Percentiles rank a stretch among this genome's conserved stretches.
Evolutionary conservation across 2,113 vertebrate species (phyloP).

Genomic region (Nestor notabilis): DNA sequence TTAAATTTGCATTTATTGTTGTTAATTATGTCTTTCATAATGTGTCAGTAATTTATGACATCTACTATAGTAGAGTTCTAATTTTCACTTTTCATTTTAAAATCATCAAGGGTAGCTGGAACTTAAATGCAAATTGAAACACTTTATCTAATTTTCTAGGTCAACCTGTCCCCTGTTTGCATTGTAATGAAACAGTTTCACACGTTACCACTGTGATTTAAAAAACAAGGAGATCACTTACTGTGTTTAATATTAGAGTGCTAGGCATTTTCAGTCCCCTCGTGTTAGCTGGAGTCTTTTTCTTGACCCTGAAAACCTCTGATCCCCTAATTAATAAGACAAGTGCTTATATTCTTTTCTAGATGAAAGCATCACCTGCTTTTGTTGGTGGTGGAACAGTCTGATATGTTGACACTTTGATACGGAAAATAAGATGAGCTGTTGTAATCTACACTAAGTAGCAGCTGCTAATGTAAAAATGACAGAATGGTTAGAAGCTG

Average conservation of each 20-base stretch:
- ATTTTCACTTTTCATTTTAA: neutral
- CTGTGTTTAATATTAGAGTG: neutral
- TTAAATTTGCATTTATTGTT: neutral
- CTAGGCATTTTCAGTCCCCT: neutral
- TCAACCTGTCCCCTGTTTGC: neutral
- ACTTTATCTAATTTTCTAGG: slow-evolving; percentile 16
- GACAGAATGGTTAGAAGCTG: slow-evolving; percentile 10
- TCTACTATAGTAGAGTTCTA: neutral
- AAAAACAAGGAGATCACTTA: neutral
- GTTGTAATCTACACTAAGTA: slow-evolving; percentile 59
- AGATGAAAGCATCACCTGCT: slow-evolving; percentile 17
- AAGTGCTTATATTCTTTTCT: slow-evolving; percentile 13
- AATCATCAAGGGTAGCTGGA: neutral
- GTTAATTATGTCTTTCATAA: neutral
- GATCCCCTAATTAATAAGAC: slow-evolving; percentile 42
- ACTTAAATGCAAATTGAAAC: neutral
- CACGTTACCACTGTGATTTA: neutral
- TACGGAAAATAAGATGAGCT: slow-evolving; percentile 56
- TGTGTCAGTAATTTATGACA: neutral
- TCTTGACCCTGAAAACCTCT: slow-evolving; percentile 48
- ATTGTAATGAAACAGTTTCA: slow-evolving; percentile 15
- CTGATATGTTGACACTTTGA: slow-evolving; percentile 54
- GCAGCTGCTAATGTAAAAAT: slow-evolving; percentile 42
- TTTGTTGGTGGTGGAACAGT: slow-evolving; percentile 9
- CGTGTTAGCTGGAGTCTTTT: neutral